Evolutionary conservation across 2,797 vertebrate genomes (phyloP).

Genomic region (Nothura maculosa): DNA sequence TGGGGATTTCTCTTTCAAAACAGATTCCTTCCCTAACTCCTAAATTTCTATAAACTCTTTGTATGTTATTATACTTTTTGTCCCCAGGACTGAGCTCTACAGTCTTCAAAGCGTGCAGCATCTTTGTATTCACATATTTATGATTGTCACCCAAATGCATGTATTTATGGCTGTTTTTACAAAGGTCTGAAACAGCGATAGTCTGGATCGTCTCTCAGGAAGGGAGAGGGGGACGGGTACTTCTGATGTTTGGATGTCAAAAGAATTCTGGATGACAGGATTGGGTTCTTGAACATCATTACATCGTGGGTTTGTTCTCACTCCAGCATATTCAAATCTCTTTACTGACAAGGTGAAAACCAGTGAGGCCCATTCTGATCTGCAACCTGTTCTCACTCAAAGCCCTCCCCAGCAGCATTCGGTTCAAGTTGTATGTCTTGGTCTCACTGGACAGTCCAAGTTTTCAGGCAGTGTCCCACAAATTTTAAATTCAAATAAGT

Average conservation of each 20-base stretch:
- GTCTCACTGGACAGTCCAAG: background rate
- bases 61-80: background rate
- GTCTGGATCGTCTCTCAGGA: constrained; percentile 7
- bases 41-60: constrained; percentile 1
- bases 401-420: background rate
- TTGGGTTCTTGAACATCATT: background rate
- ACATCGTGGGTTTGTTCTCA: background rate
- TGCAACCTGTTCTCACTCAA: background rate
- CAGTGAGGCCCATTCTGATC: background rate
- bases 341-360: constrained; percentile 1
- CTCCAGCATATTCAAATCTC: background rate
- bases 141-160: constrained; percentile 39
- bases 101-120: constrained; percentile 35
- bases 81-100: background rate
- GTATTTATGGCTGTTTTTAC: constrained; percentile 33
- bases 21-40: background rate
- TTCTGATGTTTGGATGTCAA: background rate
- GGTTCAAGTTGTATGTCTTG: background rate
- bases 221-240: rapidly evolving
- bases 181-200: constrained; percentile 11
- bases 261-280: background rate
- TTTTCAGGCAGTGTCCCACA: background rate
- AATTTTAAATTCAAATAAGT: background rate
- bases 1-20: constrained; percentile 21
- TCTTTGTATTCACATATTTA: background rate